Evolutionary conservation across 2,797 vertebrate genomes (phyloP).

Genomic region (Gallinago nigripennis): DNA sequence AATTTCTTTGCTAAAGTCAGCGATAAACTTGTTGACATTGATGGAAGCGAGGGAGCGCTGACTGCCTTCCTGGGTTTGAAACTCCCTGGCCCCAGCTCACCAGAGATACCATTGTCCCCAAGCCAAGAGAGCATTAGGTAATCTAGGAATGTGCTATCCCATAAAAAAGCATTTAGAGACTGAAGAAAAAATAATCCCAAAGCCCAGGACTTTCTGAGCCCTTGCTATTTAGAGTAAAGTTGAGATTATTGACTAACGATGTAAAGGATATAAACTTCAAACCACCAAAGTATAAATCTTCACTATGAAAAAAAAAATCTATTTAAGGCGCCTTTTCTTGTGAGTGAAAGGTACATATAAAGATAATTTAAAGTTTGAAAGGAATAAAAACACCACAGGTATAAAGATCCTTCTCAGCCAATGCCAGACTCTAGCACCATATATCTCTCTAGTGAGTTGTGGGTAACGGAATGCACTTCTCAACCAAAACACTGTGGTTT

Average conservation of each 20-base stretch:
- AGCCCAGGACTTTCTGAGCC: not conserved
- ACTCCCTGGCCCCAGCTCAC: not conserved
- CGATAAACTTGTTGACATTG: not conserved
- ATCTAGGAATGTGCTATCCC: not conserved
- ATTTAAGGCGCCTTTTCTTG: slow-evolving; percentile 15
- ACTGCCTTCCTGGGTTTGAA: not conserved
- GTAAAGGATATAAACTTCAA: slow-evolving; percentile 40
- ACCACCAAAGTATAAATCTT: slow-evolving; percentile 44
- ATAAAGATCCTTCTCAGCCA: slow-evolving; percentile 51
- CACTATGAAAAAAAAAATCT: slow-evolving; percentile 36
- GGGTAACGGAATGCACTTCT: not conserved
- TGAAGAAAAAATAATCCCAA: slow-evolving; percentile 5
- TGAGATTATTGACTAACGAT: slow-evolving; percentile 39
- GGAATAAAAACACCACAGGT: slow-evolving; percentile 33
- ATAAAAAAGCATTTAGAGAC: not conserved
- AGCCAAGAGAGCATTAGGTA: not conserved
- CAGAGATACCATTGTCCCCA: not conserved
- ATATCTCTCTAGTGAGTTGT: slow-evolving; percentile 25
- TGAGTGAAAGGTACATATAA: slow-evolving; percentile 42
- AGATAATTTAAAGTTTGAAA: slow-evolving; percentile 60
- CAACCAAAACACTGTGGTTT: not conserved
- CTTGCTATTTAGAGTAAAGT: not conserved
- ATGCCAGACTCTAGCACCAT: slow-evolving; percentile 9
- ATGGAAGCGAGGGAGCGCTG: not conserved
- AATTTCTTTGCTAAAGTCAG: not conserved